These are phyloP conservation scores for Amblyraja radiata DNA, from an alignment of 2,797 vertebrate species.

Conservation along the genomic window DNA sequence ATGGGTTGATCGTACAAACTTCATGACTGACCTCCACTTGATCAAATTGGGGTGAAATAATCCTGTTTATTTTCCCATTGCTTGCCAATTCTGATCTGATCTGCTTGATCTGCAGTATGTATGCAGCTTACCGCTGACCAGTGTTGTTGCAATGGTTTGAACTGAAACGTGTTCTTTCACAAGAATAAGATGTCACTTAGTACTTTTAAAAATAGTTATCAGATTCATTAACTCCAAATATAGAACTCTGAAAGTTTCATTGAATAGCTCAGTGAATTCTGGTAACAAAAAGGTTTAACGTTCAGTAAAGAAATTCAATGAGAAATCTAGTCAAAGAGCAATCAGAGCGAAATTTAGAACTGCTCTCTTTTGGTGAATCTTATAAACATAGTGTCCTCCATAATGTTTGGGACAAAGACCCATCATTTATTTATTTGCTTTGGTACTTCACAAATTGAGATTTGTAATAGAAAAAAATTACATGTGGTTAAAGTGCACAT, in stretches of 20 bases:
- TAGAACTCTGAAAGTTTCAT: neutral
- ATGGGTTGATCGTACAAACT: too few species aligned
- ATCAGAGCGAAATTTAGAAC: conserved; percentile 7
- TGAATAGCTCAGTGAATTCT: neutral
- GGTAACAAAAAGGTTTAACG: neutral
- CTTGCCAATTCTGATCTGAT: neutral
- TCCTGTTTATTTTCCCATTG: too few species aligned
- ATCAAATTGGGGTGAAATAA: too few species aligned
- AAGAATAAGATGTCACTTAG: neutral
- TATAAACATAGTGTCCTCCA: neutral
- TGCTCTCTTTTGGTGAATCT: neutral
- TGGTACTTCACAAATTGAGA: too few species aligned
- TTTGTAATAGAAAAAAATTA: too few species aligned
- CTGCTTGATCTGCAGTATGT: neutral
- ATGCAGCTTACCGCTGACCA: too few species aligned
- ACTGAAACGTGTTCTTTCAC: neutral
- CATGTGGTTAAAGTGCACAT: too few species aligned
- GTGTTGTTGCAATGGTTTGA: neutral
- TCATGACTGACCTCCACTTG: too few species aligned
- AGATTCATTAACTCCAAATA: neutral
- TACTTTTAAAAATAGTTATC: neutral
- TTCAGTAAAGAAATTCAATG: neutral
- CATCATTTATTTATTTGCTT: too few species aligned
- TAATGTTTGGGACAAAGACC: too few species aligned
- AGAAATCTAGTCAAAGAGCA: neutral